These are phyloP conservation scores for Turdus rufiventris DNA, from an alignment of 2,113 vertebrate species.

Conservation along the genomic window DNA sequence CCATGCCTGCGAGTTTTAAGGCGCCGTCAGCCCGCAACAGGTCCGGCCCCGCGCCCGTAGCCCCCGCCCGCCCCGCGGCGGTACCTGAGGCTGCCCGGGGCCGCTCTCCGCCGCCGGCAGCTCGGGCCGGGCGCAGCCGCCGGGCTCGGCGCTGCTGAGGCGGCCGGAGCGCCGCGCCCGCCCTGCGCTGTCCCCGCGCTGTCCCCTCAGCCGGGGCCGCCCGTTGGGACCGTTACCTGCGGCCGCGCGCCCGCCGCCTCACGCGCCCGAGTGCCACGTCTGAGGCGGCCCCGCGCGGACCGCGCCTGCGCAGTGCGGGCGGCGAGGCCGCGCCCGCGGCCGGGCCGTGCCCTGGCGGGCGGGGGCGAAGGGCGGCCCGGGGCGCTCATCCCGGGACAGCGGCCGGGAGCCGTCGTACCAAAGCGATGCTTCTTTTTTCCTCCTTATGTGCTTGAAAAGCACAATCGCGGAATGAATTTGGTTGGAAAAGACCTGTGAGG, in stretches of 20 bases:
- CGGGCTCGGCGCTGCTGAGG: background rate
- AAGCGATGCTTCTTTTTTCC: too few species aligned
- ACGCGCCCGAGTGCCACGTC: too few species aligned
- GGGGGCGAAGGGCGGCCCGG: background rate
- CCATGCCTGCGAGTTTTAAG: background rate
- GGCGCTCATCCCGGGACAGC: accelerated
- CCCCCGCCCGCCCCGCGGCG: background rate
- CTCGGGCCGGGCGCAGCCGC: background rate
- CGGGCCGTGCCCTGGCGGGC: background rate
- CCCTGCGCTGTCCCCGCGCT: background rate
- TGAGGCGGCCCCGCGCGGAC: too few species aligned
- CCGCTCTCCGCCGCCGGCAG: background rate
- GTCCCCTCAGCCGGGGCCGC: background rate
- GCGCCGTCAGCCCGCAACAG: background rate
- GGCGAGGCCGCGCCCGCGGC: background rate
- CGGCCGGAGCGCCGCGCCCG: too few species aligned
- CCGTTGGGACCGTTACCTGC: too few species aligned
- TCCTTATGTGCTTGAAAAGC: background rate
- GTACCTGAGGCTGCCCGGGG: background rate
- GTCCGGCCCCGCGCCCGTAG: background rate
- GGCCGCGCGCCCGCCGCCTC: too few species aligned
- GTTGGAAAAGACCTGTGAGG: background rate
- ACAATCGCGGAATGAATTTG: background rate
- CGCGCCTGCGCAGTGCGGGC: background rate
- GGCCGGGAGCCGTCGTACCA: accelerated